These are phyloP conservation scores for Carassius gibelio DNA, from an alignment of 2,113 vertebrate genomes.

Conservation along the genomic window DNA sequence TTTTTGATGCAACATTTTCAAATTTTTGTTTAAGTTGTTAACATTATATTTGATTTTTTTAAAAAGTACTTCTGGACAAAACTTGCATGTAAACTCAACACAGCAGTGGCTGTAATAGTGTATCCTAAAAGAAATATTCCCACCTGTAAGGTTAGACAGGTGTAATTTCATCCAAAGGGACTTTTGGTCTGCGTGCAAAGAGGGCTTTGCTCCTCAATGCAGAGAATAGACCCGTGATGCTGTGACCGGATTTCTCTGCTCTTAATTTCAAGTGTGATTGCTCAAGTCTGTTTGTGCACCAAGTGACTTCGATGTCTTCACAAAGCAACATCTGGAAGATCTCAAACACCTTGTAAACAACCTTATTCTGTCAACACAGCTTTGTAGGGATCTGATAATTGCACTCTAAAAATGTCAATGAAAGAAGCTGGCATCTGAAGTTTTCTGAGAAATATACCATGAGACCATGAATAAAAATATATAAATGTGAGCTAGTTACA, in stretches of 20 bases:
- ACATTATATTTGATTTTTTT: too few relatives aligned
- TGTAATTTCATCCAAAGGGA: constrained; percentile 41
- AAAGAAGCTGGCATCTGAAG: not conserved
- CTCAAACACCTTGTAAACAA: constrained; percentile 14
- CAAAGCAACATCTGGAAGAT: constrained; percentile 12
- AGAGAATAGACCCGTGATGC: constrained; percentile 10
- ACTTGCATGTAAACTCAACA: not conserved
- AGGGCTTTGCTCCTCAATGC: not conserved
- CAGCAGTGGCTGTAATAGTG: not conserved
- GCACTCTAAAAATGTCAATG: not conserved
- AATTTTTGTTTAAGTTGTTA: too few relatives aligned
- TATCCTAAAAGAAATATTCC: constrained; percentile 11
- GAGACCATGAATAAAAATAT: not conserved
- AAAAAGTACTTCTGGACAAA: not conserved
- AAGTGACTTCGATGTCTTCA: not conserved
- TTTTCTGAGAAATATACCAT: not conserved
- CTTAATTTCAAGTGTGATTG: constrained; percentile 23
- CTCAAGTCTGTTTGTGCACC: constrained; percentile 4
- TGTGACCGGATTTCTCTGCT: constrained; percentile 29
- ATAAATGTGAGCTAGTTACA: not conserved
- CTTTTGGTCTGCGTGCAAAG: constrained; percentile 10
- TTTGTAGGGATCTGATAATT: not conserved
- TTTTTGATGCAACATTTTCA: too few relatives aligned
- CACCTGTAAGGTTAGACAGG: not conserved
- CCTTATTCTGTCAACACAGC: not conserved